A percentile compares a stretch with the other conserved stretches of the same genome.
Conservation (phyloP, 2,888 invertebrate genomes). For the Linnaemya vulpina region DNA sequence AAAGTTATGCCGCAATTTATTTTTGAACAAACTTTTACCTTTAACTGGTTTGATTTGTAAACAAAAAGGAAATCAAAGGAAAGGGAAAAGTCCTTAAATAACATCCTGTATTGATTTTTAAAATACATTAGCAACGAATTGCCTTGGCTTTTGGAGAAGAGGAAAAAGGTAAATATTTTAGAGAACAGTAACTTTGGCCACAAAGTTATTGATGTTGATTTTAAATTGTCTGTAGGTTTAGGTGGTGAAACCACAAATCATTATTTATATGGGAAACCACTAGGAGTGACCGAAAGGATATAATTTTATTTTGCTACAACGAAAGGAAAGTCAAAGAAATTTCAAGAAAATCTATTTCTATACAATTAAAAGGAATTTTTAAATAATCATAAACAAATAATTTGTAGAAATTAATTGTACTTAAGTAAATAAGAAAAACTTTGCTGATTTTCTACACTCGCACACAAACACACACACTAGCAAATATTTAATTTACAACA, state of each 20-base stretch:
- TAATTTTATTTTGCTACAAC: constrained; percentile 13
- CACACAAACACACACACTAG: background rate
- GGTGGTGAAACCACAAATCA: constrained; percentile 58
- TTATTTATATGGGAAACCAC: constrained; percentile 54
- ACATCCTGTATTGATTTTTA: constrained; percentile 43
- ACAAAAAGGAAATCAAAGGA: background rate
- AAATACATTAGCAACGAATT: constrained; percentile 9
- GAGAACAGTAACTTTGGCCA: background rate
- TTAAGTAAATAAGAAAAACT: background rate
- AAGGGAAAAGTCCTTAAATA: constrained; percentile 38
- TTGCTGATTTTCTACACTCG: background rate
- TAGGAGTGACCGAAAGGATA: constrained; percentile 27
- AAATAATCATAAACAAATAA: background rate
- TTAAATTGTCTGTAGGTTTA: background rate
- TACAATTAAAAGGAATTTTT: background rate
- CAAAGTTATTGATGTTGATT: constrained; percentile 17
- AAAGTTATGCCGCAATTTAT: background rate
- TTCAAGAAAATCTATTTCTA: background rate
- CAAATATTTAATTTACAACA: background rate
- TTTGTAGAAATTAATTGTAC: background rate
- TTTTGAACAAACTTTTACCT: background rate
- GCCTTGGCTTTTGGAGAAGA: background rate
- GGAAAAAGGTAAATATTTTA: constrained; percentile 9
- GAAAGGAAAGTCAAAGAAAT: background rate
- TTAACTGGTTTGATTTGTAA: background rate